phyloP scores from a whole-genome alignment of 2,888 invertebrate genomes.

The Gandaritis pyraliata region DNA sequence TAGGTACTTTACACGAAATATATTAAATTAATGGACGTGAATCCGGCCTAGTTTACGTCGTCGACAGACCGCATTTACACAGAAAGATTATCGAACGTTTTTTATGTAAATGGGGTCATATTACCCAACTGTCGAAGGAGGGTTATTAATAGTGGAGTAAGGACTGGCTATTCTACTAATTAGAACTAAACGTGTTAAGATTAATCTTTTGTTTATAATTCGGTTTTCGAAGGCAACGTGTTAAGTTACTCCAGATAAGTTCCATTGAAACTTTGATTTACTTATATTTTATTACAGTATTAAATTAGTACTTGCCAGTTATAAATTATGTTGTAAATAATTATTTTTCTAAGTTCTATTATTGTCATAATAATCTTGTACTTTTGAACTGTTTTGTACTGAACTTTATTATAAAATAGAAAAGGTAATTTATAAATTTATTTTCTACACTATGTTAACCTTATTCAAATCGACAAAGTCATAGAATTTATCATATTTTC shows the following conservation, averaged over 20 bases:
- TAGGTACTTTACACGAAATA: constrained; percentile 40
- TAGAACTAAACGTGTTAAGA: constrained; percentile 23
- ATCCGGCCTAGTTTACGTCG: constrained; percentile 16
- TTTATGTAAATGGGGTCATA: constrained; percentile 19
- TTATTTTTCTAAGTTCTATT: constrained; percentile 42
- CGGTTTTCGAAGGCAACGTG: constrained; percentile 22
- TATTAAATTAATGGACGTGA: constrained; percentile 23
- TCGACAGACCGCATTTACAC: constrained; percentile 15
- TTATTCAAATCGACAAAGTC: constrained; percentile 58
- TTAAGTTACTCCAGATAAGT: constrained; percentile 29
- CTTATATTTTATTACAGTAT: constrained; percentile 79
- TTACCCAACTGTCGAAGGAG: constrained; percentile 3
- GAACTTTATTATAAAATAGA: constrained; percentile 12
- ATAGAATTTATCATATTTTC: constrained; percentile 55
- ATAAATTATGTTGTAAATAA: constrained; percentile 69
- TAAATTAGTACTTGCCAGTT: constrained; percentile 79
- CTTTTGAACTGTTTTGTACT: constrained; percentile 31
- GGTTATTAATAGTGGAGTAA: constrained; percentile 16
- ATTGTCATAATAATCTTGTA: constrained; percentile 57
- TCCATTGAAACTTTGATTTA: constrained; percentile 62
- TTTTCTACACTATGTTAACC: constrained; percentile 27
- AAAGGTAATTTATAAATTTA: constrained; percentile 25
- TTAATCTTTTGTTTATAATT: constrained; percentile 20
- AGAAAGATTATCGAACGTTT: constrained; percentile 8
- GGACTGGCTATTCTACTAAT: constrained; percentile 31